Conservation (phyloP, 2,888 invertebrate species). For the Leptopterna dolabrata region DNA sequence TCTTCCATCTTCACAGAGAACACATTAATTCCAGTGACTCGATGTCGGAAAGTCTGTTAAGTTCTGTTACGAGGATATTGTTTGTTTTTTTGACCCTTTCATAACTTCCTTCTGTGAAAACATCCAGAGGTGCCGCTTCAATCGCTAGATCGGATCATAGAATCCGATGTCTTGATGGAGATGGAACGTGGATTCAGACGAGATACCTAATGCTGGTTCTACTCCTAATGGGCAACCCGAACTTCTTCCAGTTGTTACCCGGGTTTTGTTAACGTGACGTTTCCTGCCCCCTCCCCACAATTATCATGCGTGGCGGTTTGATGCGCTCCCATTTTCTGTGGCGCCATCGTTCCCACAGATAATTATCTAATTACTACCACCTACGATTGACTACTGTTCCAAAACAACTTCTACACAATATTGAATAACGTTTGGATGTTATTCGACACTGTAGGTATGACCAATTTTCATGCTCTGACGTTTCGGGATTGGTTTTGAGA, state of each 20-base stretch:
- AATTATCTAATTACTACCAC: not conserved
- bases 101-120: not conserved
- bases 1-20: not conserved
- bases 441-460: no score
- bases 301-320: not conserved
- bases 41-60: not conserved
- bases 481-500: no score
- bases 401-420: not conserved
- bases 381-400: not conserved
- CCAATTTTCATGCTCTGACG: no score
- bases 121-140: not conserved
- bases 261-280: slow-evolving; percentile 27
- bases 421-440: no score
- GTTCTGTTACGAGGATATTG: not conserved
- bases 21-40: slow-evolving; percentile 21
- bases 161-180: not conserved
- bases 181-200: not conserved
- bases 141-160: not conserved
- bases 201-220: not conserved
- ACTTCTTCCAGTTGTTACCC: not conserved
- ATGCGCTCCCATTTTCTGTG: not conserved
- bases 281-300: slow-evolving; percentile 18
- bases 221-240: not conserved
- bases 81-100: not conserved
- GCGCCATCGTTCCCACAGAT: not conserved